Evolutionary conservation across 2,888 invertebrate genomes (phyloP).

Genomic region (Amphimallon solstitiale): DNA sequence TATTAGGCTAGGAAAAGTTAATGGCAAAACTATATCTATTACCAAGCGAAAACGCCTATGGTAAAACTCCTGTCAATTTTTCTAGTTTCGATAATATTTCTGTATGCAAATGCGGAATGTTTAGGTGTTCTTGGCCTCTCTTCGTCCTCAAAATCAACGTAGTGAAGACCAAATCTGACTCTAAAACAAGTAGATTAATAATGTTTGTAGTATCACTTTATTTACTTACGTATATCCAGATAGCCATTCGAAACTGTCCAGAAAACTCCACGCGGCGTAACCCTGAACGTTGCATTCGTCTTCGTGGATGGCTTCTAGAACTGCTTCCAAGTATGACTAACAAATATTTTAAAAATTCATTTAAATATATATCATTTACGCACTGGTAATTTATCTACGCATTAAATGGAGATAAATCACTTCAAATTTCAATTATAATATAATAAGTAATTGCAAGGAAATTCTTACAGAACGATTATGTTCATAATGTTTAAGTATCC

Average conservation of each 20-base stretch:
- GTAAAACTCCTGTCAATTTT: background rate
- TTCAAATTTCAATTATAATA: too few relatives aligned
- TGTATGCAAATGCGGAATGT: constrained; percentile 68
- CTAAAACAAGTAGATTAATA: constrained; percentile 16
- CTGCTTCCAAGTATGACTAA: constrained; percentile 59
- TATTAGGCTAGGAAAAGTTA: too few relatives aligned
- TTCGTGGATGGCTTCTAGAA: constrained; percentile 63
- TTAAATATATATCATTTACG: too few relatives aligned
- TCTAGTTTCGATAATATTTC: constrained; percentile 62
- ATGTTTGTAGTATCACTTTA: constrained; percentile 46
- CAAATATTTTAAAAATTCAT: too few relatives aligned
- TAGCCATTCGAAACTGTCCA: constrained; percentile 83
- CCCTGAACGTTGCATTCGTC: constrained; percentile 69
- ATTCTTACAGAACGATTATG: too few relatives aligned
- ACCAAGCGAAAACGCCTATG: too few relatives aligned
- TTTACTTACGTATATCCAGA: constrained; percentile 71
- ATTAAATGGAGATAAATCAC: too few relatives aligned
- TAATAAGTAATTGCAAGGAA: too few relatives aligned
- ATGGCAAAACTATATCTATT: too few relatives aligned
- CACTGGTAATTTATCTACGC: too few relatives aligned
- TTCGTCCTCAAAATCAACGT: constrained; percentile 71
- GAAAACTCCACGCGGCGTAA: constrained; percentile 78
- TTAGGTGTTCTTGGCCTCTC: constrained; percentile 70
- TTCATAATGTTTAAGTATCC: too few relatives aligned
- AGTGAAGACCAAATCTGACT: constrained; percentile 69